phyloP scores from a whole-genome alignment of 2,797 vertebrate genomes.

The Hozukius guyotensis region DNA sequence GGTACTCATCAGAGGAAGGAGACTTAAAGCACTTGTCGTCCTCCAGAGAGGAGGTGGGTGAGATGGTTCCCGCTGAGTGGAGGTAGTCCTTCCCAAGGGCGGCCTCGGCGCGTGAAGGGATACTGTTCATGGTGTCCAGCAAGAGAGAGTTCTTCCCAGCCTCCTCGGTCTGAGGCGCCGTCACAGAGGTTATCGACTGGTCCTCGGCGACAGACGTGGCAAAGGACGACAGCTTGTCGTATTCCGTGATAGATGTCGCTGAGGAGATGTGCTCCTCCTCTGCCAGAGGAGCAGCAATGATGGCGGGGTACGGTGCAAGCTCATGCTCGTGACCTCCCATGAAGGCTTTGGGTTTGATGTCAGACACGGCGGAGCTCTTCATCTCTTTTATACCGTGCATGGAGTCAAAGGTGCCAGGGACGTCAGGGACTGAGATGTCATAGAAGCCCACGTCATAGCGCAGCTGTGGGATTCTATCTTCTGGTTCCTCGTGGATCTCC shows the following conservation, averaged over 20 bases:
- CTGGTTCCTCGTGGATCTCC: slow-evolving; percentile 95
- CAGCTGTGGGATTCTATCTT: slow-evolving; percentile 91
- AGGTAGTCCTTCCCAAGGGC: slow-evolving; percentile 94
- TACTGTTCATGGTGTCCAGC: slow-evolving; percentile 91
- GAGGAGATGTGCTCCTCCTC: slow-evolving; percentile 99
- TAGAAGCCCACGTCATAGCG: slow-evolving; percentile 88
- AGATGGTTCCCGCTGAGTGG: slow-evolving; percentile 97
- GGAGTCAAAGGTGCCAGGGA: slow-evolving; percentile 87
- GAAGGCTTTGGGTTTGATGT: slow-evolving; percentile 85
- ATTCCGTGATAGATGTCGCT: slow-evolving; percentile 98
- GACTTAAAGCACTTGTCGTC: slow-evolving; percentile 99
- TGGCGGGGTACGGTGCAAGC: slow-evolving; percentile 87
- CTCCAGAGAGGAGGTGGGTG: slow-evolving; percentile 97
- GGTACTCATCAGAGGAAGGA: slow-evolving; percentile 94
- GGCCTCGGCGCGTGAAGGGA: slow-evolving; percentile 90
- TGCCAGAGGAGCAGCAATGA: slow-evolving; percentile 94
- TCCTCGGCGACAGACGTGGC: slow-evolving; percentile 97
- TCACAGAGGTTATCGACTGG: slow-evolving; percentile 94
- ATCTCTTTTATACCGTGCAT: slow-evolving; percentile 86
- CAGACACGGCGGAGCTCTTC: slow-evolving; percentile 77
- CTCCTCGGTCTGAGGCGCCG: slow-evolving; percentile 94
- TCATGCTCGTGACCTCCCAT: slow-evolving; percentile 83
- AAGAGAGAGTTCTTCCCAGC: slow-evolving; percentile 91
- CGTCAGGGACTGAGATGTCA: slow-evolving; percentile 90
- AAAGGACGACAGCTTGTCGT: slow-evolving; percentile 97